Percentiles rank a stretch among this genome's conserved stretches.
Evolutionary conservation across 2,888 invertebrate species (phyloP).

Genomic region (Copidosoma aretas): DNA sequence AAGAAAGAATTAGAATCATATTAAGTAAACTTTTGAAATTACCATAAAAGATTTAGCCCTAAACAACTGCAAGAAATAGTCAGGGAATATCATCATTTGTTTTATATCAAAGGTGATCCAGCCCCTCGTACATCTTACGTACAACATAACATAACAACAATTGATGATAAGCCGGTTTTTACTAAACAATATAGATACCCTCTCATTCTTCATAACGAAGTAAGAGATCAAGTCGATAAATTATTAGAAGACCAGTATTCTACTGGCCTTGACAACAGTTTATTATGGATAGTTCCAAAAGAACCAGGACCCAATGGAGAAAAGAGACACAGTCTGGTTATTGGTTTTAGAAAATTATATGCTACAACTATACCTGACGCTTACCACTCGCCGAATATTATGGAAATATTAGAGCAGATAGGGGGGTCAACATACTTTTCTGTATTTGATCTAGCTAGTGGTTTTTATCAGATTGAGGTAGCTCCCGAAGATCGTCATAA

Average conservation of each 20-base stretch:
- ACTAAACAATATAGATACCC: background rate
- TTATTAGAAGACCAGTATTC: background rate
- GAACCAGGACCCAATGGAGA: background rate
- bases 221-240: background rate
- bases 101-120: too few species aligned
- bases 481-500: background rate
- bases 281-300: background rate
- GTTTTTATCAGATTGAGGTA: slow-evolving; percentile 11
- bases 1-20: too few species aligned
- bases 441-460: background rate
- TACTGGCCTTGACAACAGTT: background rate
- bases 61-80: too few species aligned
- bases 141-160: slow-evolving; percentile 20
- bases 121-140: too few species aligned
- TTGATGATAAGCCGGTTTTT: slow-evolving; percentile 6
- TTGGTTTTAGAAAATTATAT: background rate
- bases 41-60: too few species aligned
- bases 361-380: background rate
- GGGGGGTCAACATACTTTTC: background rate
- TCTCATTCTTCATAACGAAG: background rate
- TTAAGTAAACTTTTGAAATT: too few species aligned
- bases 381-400: background rate
- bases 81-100: too few species aligned
- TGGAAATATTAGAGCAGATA: background rate
- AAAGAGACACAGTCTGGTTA: background rate